phyloP scores from a whole-genome alignment of 2,888 invertebrate genomes.

The Drosophila ustulata region DNA sequence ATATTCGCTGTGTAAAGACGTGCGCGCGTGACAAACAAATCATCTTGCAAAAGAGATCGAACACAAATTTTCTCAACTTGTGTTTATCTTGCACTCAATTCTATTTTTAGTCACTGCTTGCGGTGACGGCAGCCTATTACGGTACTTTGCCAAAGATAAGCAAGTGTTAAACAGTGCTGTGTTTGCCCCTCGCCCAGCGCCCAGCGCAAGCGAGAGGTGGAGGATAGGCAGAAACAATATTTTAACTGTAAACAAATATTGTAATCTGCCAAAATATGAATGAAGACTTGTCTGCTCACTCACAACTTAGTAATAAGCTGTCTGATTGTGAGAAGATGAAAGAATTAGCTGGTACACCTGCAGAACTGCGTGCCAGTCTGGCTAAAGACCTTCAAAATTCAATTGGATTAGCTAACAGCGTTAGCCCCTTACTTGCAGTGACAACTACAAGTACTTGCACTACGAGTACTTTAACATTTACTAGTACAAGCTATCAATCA shows the following conservation, averaged over 20 bases:
- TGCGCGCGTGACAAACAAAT: too few species aligned
- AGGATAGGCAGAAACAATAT: too few species aligned
- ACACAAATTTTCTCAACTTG: not conserved
- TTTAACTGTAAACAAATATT: too few species aligned
- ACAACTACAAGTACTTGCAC: constrained; percentile 5
- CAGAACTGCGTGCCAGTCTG: constrained; percentile 4
- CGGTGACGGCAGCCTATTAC: not conserved
- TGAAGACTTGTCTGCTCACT: too few species aligned
- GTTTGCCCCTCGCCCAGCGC: too few species aligned
- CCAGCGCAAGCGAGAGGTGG: too few species aligned
- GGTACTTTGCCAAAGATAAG: not conserved
- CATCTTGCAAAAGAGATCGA: too few species aligned
- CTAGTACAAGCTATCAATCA: constrained; percentile 3
- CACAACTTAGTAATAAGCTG: too few species aligned
- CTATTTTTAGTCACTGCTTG: too few species aligned
- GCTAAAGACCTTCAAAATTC: not conserved
- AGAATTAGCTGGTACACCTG: constrained; percentile 6
- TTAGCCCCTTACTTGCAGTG: not conserved
- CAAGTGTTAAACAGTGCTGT: not conserved
- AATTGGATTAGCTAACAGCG: not conserved
- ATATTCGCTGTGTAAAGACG: too few species aligned
- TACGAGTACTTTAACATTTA: constrained; percentile 10
- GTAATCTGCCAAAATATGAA: too few species aligned
- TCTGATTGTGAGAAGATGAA: constrained; percentile 4
- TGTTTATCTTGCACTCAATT: constrained; percentile 14